Evolutionary conservation across 2,888 invertebrate species (phyloP), one percentile per base, ranked within the genome.

Genomic region (Drosophila testacea): DNA sequence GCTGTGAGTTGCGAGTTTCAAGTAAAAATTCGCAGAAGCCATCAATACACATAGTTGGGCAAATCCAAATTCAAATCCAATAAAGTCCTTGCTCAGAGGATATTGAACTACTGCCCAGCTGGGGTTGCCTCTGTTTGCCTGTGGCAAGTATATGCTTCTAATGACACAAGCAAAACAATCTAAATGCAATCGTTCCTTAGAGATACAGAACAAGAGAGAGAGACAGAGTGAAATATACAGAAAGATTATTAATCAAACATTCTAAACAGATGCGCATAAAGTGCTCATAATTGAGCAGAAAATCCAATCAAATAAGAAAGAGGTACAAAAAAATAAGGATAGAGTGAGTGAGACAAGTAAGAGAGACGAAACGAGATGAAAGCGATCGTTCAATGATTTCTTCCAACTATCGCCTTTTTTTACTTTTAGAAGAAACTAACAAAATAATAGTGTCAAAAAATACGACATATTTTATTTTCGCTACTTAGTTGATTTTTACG

Each of bases 51-150:
- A 79, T 69, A 86, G 69, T 81, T 76, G 78, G 65, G 77, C 73
- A 64, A 78, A 75, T 78, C 60, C 79, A 73, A 83, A 83, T 83
- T 84, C 79, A 81, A 83, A 84, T 88, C 89, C 84, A 87, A 88
- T 83, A 81, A 77, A 54, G 72, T 71, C 56, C 65, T 47, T 7
- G n/a, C 56, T 65, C 56, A n/a, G 7, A 67, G 67, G 67, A 73
- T 80, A 77, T 77, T 69, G 69, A 69, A 78, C 71, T 65, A 60
- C 74, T 74, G 75, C 81, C 80, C 80, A 73, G 76, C 66, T 69
- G 50, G 76, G 69, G 74, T 61, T 73, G 77, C 52, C 73, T 48
- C 34, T 11, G 16, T 46, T 46, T 46, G 47, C 38, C 66, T 52
- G 34, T 16, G 34, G 38, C 47, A 34, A 52, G 28, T 16, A 28